Base-by-base conservation (phyloP, 2,797 vertebrate species). In the Gallirallus australis region DNA sequence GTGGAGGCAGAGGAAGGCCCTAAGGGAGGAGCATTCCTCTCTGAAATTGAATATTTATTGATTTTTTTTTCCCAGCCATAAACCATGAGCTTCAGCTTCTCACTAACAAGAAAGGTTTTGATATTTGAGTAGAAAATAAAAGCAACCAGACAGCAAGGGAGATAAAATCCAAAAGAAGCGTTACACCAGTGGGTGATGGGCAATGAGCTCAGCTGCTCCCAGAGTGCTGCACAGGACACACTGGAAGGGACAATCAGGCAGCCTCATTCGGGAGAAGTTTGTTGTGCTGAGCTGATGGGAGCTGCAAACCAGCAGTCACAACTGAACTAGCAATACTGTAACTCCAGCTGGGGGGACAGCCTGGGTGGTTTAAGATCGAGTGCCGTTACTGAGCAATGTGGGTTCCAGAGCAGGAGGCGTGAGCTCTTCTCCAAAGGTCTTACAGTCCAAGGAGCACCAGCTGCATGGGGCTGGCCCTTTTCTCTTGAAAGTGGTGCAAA, bases 391-490 rank as follows among this genome's bases (percentile, higher is more conserved):
- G 0, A 71, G 68, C 33, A 12, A 16, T 40, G 33, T 54, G 66
- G 61, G 42, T 76, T 84, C 40, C 61, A 1, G 7, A 65, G 69
- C 37, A 65, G 71, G 13, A 57, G 76, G 28, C 2, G 0, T 3
- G 16, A 81, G 30, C 35, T 25, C 48, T 72, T 54, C 71, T 77
- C 35, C 31, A 35, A 60, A 31, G n/a, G 20, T 78, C 60, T n/a
- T 0, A 0, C 57, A 31, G 72, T 4, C 53, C 1, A 0, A 48
- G 54, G 37, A 63, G 42, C 3, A 1, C 1, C 2, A 66, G 45
- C 79, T 87, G 37, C 8, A 2, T 3, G 4, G 18, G 12, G 7
- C 53, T 71, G 72, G 60, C 39, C 23, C 35, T 57, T 30, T 75
- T 50, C 50, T 81, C 39, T 69, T 60, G 23, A 21, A 37, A 63